Evolutionary conservation across 2,888 invertebrate genomes (phyloP).

Genomic region (Silvanus unidentatus): DNA sequence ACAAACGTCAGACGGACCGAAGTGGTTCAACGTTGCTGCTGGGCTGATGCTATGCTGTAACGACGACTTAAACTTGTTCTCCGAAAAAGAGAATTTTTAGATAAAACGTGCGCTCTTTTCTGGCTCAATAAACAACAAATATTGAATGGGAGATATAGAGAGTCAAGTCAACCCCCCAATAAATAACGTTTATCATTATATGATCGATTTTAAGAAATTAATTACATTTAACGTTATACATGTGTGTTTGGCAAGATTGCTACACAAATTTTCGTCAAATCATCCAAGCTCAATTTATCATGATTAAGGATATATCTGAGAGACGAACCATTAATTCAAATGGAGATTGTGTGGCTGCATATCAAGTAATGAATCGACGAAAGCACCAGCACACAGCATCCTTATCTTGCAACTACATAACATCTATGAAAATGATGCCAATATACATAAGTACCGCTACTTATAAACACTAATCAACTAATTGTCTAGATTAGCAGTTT

Average conservation of each 20-base stretch:
- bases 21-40: no score
- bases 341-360: constrained; percentile 14
- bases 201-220: not conserved
- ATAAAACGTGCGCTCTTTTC: no score
- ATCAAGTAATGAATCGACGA: constrained; percentile 20
- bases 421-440: constrained; percentile 13
- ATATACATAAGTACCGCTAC: constrained; percentile 19
- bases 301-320: constrained; percentile 32
- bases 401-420: constrained; percentile 18
- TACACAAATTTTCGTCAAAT: constrained; percentile 28
- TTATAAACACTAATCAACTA: constrained; percentile 21
- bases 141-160: no score
- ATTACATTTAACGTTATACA: constrained; percentile 11
- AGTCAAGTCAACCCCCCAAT: no score
- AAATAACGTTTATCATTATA: no score
- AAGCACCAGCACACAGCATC: constrained; percentile 10
- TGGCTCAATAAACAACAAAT: no score
- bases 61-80: no score
- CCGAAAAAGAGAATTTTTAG: no score
- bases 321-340: constrained; percentile 24
- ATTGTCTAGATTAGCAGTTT: not conserved
- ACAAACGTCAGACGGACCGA: constrained; percentile 4
- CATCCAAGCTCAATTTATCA: constrained; percentile 32
- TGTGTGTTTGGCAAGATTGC: constrained; percentile 15
- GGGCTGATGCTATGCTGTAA: constrained; percentile 7